Evolutionary conservation across 35 echinoderm and acorn worm species (phyloP).

Genomic region (Hemicentrotus pulcherrimus): DNA sequence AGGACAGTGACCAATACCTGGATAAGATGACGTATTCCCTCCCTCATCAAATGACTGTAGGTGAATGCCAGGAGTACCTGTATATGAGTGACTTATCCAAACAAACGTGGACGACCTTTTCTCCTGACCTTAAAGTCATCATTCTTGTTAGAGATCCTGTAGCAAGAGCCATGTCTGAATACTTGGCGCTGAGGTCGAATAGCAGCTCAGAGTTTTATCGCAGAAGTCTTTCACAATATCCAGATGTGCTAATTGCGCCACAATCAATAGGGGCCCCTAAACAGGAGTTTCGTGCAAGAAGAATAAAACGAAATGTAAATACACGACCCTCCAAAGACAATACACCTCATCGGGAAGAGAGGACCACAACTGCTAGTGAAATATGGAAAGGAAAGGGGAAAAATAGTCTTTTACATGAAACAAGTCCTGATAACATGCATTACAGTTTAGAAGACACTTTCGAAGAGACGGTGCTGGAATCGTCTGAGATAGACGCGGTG

Average conservation of each 20-base stretch:
- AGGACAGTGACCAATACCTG: neutral
- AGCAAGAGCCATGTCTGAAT: conserved; percentile 24
- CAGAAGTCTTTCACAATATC: neutral
- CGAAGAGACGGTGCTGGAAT: neutral
- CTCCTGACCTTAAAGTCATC: neutral
- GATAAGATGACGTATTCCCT: neutral
- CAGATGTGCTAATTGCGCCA: neutral
- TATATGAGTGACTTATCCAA: neutral
- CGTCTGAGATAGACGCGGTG: neutral
- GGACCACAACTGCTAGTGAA: too few relatives aligned
- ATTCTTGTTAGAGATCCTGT: conserved; percentile 5
- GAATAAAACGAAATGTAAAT: neutral
- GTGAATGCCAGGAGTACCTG: neutral
- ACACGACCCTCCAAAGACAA: too few relatives aligned
- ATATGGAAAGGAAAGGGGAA: neutral
- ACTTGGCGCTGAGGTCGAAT: neutral
- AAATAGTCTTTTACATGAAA: neutral
- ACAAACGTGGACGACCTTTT: neutral
- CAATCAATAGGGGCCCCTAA: too few relatives aligned
- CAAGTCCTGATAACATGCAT: neutral
- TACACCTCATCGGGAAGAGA: too few relatives aligned
- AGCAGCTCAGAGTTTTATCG: neutral
- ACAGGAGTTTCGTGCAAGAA: neutral
- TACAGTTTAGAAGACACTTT: neutral
- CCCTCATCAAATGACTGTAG: neutral